A percentile compares a stretch with the other conserved stretches of the same genome.
These are phyloP conservation scores for Ctenopoma multispine DNA, from an alignment of 2,797 vertebrate genomes.

Conservation along the genomic window DNA sequence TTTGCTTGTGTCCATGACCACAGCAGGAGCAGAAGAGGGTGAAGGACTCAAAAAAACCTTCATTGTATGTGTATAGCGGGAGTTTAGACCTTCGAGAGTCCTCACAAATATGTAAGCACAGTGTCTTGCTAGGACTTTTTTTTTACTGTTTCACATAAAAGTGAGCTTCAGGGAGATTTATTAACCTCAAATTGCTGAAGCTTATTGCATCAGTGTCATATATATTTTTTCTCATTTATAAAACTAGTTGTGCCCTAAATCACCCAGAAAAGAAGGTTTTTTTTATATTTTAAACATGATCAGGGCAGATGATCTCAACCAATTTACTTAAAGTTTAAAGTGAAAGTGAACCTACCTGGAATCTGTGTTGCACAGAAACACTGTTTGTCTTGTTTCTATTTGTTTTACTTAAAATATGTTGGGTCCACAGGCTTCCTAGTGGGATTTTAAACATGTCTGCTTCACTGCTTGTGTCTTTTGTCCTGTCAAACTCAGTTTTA, in stretches of 20 bases:
- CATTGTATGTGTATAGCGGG: slow-evolving; percentile 25
- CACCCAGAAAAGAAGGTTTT: no score
- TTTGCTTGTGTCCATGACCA: slow-evolving; percentile 40
- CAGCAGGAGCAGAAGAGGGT: slow-evolving; percentile 38
- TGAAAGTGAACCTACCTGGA: not conserved
- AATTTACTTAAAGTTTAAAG: not conserved
- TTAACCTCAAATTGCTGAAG: slow-evolving; percentile 21
- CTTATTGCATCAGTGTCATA: slow-evolving; percentile 7
- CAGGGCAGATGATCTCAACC: not conserved
- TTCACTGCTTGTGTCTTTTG: not conserved
- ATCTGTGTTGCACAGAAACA: not conserved
- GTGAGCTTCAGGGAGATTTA: not conserved
- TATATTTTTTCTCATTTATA: not conserved
- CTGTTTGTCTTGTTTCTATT: not conserved
- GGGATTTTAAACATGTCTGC: not conserved
- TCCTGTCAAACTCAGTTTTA: not conserved
- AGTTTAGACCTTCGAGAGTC: slow-evolving; percentile 28
- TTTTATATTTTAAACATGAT: not conserved
- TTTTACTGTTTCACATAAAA: slow-evolving; percentile 3
- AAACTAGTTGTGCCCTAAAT: no score
- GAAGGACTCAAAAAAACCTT: slow-evolving; percentile 35
- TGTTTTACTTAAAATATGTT: not conserved
- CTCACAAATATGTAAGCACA: slow-evolving; percentile 4
- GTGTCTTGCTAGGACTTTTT: slow-evolving; percentile 9
- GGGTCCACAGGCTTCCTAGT: no score